Evolutionary conservation across 2,888 invertebrate species (phyloP), one percentile per base, ranked within the genome.

Genomic region (Meteorus cinctellus): DNA sequence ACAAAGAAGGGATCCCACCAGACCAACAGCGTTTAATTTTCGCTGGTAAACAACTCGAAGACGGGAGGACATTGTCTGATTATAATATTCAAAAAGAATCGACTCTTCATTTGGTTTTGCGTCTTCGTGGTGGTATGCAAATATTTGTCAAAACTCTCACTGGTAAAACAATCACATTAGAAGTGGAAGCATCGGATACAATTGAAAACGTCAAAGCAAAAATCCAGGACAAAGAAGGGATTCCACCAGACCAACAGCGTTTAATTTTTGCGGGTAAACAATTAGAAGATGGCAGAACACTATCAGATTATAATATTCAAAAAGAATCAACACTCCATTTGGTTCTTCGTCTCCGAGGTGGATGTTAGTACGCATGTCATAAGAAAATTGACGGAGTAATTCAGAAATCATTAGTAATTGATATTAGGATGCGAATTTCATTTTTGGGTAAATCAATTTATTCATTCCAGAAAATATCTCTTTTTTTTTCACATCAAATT

Each of bases 71-170:
- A 0, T 78, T 82, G 0, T 81, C 82, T 0, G 82, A 82, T 1
- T 82, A 82, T 8, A 82, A 82, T 60, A 82, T 82, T 2, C 82
- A 82, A 10, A 82, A 82, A 5, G 82, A 82, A n/a, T 82, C 82
- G 0, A 82, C 82, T 0, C 80, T 82, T 2, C 82, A 82, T 19
- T 72, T 82, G 36, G 82, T 82, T 0, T 59, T 82, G 27, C 75
- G 82, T 72, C 79, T 82, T 1, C 89, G 93, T 77, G 94, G 94
- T 82, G 94, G 94, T 82, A 94, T 94, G 90, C 92, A 94, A 89
- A 93, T 94, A 86, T 92, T 90, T 87, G 92, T 91, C 2, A 92
- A 92, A 82, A 92, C 92, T 0, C 82, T 92, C 19, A 92, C 92
- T n/a, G 92, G 92, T 4, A 92, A 92, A 84, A 92, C 92, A 29